Percentiles rank a stretch among this genome's conserved stretches.
Evolutionary conservation across 2,797 vertebrate species (phyloP).

Genomic region (Alexandromys oeconomus): DNA sequence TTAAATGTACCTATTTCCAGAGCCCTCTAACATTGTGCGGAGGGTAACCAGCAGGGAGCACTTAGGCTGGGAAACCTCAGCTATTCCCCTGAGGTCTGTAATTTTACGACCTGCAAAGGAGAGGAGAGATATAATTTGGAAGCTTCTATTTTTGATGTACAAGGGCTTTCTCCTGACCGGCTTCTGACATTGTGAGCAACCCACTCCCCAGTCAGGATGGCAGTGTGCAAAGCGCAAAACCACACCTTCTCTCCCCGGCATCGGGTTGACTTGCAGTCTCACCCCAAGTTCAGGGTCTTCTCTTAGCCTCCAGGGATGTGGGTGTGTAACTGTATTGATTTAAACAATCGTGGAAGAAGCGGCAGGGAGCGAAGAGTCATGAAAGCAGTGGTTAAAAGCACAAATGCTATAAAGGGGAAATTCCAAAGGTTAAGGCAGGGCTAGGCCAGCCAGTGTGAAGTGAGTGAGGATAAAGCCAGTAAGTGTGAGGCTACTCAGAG

Average conservation of each 20-base stretch:
- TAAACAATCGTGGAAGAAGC: not conserved
- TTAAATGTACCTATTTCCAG: not conserved
- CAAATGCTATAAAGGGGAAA: conserved; percentile 43
- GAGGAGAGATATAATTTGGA: not conserved
- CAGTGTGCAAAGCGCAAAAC: not conserved
- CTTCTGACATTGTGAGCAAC: not conserved
- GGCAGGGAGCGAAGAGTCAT: not conserved
- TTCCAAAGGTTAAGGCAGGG: not conserved
- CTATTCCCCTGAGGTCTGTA: not conserved
- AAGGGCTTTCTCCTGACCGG: not conserved
- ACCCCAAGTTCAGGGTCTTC: not conserved
- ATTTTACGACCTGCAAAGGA: not conserved
- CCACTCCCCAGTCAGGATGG: not conserved
- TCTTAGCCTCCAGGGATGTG: not conserved
- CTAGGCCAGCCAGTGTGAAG: not conserved
- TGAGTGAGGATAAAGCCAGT: not conserved
- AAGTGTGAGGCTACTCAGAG: not conserved
- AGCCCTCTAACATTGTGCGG: not conserved
- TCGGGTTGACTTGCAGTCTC: not conserved
- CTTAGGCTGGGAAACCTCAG: too few relatives aligned
- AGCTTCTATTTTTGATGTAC: not conserved
- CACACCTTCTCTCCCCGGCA: not conserved
- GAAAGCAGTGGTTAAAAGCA: conserved; percentile 30
- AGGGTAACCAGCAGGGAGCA: not conserved
- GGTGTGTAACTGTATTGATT: not conserved